These are phyloP conservation scores for Labeo calbasu DNA, from an alignment of 2,797 vertebrate species.

Conservation along the genomic window DNA sequence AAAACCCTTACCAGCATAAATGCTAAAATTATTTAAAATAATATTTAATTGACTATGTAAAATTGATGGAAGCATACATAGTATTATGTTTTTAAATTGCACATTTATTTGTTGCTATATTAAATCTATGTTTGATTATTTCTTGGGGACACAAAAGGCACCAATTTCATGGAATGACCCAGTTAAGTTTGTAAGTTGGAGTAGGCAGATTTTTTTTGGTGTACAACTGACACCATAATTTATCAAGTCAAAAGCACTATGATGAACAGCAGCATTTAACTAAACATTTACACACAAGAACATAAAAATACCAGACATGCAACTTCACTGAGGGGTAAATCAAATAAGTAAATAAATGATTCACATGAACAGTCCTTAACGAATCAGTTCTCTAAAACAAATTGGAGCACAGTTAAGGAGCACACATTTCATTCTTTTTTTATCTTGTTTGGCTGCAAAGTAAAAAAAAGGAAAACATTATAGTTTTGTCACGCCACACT, in stretches of 20 bases:
- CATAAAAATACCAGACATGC: neutral
- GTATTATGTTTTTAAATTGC: too few relatives aligned
- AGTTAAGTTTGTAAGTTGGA: too few relatives aligned
- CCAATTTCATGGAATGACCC: too few relatives aligned
- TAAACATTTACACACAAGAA: neutral
- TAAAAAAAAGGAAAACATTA: neutral
- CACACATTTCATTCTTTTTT: neutral
- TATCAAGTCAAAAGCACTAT: neutral
- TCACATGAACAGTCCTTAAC: neutral
- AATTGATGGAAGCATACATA: too few relatives aligned
- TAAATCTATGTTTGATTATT: too few relatives aligned
- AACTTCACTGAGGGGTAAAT: neutral
- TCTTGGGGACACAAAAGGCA: too few relatives aligned
- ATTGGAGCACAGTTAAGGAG: neutral
- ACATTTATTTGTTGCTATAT: too few relatives aligned
- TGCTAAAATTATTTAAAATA: too few relatives aligned
- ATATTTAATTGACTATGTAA: too few relatives aligned
- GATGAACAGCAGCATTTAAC: neutral
- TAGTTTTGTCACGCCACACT: neutral
- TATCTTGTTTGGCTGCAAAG: neutral
- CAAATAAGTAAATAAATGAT: neutral
- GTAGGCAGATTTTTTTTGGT: too few relatives aligned
- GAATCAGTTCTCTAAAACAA: neutral
- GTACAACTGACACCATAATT: neutral
- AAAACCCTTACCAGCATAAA: too few relatives aligned